phyloP scores from a whole-genome alignment of 2,113 vertebrate genomes.

The Neolamprologus sp. region DNA sequence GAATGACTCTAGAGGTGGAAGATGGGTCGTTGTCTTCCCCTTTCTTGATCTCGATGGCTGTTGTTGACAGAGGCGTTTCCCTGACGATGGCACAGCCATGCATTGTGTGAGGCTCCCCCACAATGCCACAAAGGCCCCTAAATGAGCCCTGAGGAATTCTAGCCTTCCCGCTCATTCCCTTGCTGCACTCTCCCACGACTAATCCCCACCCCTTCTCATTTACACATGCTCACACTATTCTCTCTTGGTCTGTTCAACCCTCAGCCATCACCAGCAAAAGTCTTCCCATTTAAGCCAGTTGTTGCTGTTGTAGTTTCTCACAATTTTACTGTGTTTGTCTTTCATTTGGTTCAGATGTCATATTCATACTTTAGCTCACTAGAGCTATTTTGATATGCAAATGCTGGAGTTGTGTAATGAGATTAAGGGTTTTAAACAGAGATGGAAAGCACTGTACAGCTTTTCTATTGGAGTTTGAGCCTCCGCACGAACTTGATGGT shows the following conservation, averaged over 20 bases:
- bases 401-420: neutral
- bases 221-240: slow-evolving; percentile 42
- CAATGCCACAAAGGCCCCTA: slow-evolving; percentile 37
- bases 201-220: slow-evolving; percentile 63
- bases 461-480: neutral
- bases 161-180: slow-evolving; percentile 56
- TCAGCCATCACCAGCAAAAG: neutral
- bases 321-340: neutral
- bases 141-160: slow-evolving; percentile 57
- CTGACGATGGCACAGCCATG: slow-evolving; percentile 50
- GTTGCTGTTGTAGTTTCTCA: neutral
- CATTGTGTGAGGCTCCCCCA: slow-evolving; percentile 50
- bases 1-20: neutral
- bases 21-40: neutral
- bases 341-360: neutral
- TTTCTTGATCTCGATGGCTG: neutral
- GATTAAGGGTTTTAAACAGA: slow-evolving; percentile 21
- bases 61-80: slow-evolving; percentile 36
- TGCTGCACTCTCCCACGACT: slow-evolving; percentile 65
- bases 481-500: neutral
- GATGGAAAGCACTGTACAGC: neutral
- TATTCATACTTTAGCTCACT: slow-evolving; percentile 13
- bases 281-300: neutral
- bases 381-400: neutral
- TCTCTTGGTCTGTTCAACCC: neutral